Percentiles rank a stretch among this genome's conserved stretches.
Evolutionary conservation across 2,888 invertebrate species (phyloP).

Genomic region (Psylliodes chrysocephalus): DNA sequence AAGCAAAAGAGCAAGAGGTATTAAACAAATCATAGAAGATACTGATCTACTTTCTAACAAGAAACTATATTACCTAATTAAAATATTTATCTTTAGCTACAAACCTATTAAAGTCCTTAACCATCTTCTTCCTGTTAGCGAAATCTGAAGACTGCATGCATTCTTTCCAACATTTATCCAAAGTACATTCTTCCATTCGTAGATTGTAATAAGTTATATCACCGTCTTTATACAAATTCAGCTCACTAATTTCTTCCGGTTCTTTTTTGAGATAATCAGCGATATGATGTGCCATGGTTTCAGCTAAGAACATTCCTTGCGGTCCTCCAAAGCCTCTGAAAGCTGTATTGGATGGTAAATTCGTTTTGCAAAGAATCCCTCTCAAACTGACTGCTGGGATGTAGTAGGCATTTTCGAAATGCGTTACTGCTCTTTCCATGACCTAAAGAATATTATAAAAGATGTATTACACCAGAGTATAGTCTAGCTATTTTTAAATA

Average conservation of each 20-base stretch:
- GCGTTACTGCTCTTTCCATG: slow-evolving; percentile 84
- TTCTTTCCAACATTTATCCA: slow-evolving; percentile 81
- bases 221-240: slow-evolving; percentile 87
- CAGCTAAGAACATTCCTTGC: slow-evolving; percentile 89
- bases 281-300: slow-evolving; percentile 81
- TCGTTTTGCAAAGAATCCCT: slow-evolving; percentile 85
- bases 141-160: slow-evolving; percentile 77
- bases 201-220: slow-evolving; percentile 83
- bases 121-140: slow-evolving; percentile 67
- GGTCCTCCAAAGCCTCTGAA: slow-evolving; percentile 94
- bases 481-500: too few species aligned
- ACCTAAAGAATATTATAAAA: slow-evolving; percentile 76
- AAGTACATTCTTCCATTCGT: slow-evolving; percentile 76
- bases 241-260: slow-evolving; percentile 71
- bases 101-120: slow-evolving; percentile 79
- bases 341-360: slow-evolving; percentile 91
- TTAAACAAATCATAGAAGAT: too few species aligned
- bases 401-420: slow-evolving; percentile 85
- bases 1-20: too few species aligned
- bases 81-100: slow-evolving; percentile 38
- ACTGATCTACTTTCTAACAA: too few species aligned
- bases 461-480: too few species aligned
- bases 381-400: slow-evolving; percentile 78
- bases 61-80: background rate
- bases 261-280: slow-evolving; percentile 76